Conservation (phyloP, 2,113 vertebrate species). For the Perca fluviatilis region DNA sequence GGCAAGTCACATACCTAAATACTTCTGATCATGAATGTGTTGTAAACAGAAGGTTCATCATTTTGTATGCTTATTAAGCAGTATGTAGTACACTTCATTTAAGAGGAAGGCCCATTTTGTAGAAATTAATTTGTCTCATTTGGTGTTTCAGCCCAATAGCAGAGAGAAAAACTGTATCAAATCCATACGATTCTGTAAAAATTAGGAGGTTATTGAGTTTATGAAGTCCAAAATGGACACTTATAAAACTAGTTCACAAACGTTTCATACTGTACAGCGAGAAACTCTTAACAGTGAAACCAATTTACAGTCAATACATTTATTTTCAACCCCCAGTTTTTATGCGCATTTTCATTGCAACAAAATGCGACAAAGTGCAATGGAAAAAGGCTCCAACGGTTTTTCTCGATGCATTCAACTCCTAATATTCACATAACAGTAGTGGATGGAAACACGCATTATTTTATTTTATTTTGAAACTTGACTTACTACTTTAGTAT, state of each 20-base stretch:
- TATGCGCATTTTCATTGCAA: neutral
- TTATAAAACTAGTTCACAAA: no score
- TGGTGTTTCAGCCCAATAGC: neutral
- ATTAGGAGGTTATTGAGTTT: neutral
- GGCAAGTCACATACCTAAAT: neutral
- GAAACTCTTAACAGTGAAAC: neutral
- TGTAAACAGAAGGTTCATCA: neutral
- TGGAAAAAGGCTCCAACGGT: neutral
- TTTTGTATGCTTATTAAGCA: neutral
- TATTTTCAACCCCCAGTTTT: neutral
- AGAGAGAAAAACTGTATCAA: neutral
- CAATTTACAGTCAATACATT: neutral
- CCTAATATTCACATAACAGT: neutral
- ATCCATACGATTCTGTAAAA: neutral
- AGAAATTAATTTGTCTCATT: neutral
- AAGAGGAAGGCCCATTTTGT: neutral
- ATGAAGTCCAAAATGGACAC: neutral
- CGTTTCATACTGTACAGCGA: no score
- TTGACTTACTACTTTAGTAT: neutral
- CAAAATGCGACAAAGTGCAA: no score
- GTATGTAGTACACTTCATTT: neutral
- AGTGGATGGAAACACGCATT: neutral
- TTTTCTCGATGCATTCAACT: neutral
- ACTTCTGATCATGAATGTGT: neutral
- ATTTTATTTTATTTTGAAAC: neutral